Percentiles rank a stretch among this genome's conserved stretches.
phyloP scores from a whole-genome alignment of 2,797 vertebrate species.

The Ficedula albicollis region DNA sequence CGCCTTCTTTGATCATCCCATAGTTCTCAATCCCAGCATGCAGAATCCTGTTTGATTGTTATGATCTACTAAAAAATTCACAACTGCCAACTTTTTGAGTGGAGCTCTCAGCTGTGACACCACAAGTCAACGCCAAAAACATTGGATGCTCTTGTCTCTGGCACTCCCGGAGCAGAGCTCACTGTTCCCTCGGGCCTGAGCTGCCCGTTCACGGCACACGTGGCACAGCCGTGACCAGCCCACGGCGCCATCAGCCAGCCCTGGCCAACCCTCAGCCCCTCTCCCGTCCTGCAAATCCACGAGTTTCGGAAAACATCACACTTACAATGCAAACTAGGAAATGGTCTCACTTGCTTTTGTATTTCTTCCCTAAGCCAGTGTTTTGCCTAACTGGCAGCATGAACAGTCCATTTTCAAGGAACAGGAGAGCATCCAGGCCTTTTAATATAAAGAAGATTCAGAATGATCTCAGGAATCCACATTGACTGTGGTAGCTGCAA shows the following conservation, averaged over 20 bases:
- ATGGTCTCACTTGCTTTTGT: background rate
- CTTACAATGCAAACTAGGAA: background rate
- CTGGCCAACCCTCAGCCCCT: background rate
- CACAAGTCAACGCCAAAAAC: background rate
- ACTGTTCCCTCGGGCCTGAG: background rate
- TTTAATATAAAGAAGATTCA: background rate
- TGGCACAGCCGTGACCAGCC: background rate
- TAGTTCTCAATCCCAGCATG: background rate
- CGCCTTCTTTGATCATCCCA: constrained; percentile 27
- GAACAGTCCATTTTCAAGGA: background rate
- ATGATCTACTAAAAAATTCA: constrained; percentile 40
- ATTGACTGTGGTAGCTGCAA: background rate
- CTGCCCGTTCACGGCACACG: background rate
- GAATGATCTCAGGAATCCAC: background rate
- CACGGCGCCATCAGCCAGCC: rapidly evolving
- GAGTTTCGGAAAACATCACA: background rate
- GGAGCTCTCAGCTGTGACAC: constrained; percentile 19
- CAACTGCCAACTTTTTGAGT: constrained; percentile 5
- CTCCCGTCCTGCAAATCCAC: background rate
- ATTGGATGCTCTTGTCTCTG: background rate
- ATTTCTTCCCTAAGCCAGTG: background rate
- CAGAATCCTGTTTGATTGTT: constrained; percentile 12
- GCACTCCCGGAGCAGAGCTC: constrained; percentile 10
- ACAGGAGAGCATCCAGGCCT: background rate
- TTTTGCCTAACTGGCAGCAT: background rate